Conservation (phyloP, 2,113 vertebrate genomes). For the Cephalopholis sonnerati region DNA sequence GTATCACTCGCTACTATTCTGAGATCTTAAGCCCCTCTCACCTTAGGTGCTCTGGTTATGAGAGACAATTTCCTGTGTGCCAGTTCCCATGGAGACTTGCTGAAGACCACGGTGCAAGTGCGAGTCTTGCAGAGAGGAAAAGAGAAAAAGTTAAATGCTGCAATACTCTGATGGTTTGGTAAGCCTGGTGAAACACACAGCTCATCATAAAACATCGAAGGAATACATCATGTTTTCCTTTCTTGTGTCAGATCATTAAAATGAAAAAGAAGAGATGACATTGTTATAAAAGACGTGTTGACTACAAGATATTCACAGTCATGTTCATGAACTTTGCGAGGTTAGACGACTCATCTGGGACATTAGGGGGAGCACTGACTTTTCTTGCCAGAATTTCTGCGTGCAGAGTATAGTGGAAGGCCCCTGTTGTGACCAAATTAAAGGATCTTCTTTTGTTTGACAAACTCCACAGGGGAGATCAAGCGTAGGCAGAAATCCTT, state of each 20-base stretch:
- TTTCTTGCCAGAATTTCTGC: slow-evolving; percentile 64
- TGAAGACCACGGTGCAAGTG: slow-evolving; percentile 52
- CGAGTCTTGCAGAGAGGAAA: slow-evolving; percentile 15
- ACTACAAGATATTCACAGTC: slow-evolving; percentile 43
- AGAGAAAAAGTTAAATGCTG: slow-evolving; percentile 38
- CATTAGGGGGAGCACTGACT: slow-evolving; percentile 58
- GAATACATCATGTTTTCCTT: slow-evolving; percentile 5
- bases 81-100: slow-evolving; percentile 77
- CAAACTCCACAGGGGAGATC: slow-evolving; percentile 83
- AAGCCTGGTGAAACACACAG: slow-evolving; percentile 27
- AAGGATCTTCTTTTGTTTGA: slow-evolving; percentile 85
- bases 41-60: slow-evolving; percentile 57
- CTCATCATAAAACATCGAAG: slow-evolving; percentile 30
- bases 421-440: slow-evolving; percentile 83
- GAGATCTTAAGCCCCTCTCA: slow-evolving; percentile 60
- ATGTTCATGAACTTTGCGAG: slow-evolving; percentile 62
- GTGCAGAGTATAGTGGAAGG: slow-evolving; percentile 65
- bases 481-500: slow-evolving; percentile 81
- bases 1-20: slow-evolving; percentile 30
- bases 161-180: slow-evolving; percentile 23
- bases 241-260: slow-evolving; percentile 21
- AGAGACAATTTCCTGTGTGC: slow-evolving; percentile 71
- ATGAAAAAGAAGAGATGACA: slow-evolving; percentile 22
- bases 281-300: slow-evolving; percentile 23
- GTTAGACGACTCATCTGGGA: slow-evolving; percentile 68